phyloP scores from a whole-genome alignment of 2,797 vertebrate species.

The Crenichthys baileyi region DNA sequence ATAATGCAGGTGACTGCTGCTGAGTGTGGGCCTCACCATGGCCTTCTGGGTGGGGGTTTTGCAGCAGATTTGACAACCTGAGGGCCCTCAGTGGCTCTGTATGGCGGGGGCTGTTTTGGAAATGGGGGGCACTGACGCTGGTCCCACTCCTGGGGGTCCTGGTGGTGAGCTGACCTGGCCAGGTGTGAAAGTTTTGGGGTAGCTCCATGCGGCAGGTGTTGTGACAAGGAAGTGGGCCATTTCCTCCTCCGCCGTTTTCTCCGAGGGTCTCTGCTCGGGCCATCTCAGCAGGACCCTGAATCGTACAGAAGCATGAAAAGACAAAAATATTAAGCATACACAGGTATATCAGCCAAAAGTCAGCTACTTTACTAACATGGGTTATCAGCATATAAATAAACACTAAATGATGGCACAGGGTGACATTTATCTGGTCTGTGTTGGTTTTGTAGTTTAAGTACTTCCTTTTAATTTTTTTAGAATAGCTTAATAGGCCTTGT shows the following conservation, averaged over 20 bases:
- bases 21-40: slow-evolving; percentile 28
- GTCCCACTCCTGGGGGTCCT: slow-evolving; percentile 8
- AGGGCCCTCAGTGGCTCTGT: slow-evolving; percentile 37
- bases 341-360: neutral
- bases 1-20: slow-evolving; percentile 23
- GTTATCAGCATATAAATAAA: neutral
- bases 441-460: neutral
- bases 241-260: slow-evolving; percentile 52
- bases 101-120: slow-evolving; percentile 16
- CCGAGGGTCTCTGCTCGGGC: slow-evolving; percentile 75
- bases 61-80: slow-evolving; percentile 22
- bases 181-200: slow-evolving; percentile 38
- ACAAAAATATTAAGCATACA: neutral
- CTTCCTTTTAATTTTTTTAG: neutral
- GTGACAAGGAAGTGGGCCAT: slow-evolving; percentile 34
- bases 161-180: slow-evolving; percentile 36
- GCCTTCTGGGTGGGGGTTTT: slow-evolving; percentile 13
- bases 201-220: slow-evolving; percentile 60
- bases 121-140: neutral
- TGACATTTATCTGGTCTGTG: neutral
- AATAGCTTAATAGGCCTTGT: neutral
- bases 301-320: neutral
- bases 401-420: neutral
- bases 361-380: too few relatives aligned
- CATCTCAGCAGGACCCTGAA: slow-evolving; percentile 67